These are phyloP conservation scores for Phaonia tiefii DNA, from an alignment of 2,888 invertebrate genomes.

Conservation along the genomic window DNA sequence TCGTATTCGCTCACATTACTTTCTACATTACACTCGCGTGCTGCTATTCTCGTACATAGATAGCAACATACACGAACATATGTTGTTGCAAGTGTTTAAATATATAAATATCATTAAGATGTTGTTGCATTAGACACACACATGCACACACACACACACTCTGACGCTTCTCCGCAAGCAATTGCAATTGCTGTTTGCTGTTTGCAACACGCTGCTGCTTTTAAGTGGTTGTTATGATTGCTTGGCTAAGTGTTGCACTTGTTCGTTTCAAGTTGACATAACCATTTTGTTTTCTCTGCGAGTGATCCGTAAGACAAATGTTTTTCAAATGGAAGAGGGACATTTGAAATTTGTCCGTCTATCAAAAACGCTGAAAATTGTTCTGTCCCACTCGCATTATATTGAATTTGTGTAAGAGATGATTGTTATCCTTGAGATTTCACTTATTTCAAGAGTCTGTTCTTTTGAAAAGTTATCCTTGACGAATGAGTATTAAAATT, in stretches of 20 bases:
- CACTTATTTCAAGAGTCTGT: no score
- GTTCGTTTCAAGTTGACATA: conserved; percentile 33
- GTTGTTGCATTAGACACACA: conserved; percentile 23
- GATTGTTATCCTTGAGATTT: no score
- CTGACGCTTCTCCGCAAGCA: no score
- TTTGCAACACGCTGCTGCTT: background rate
- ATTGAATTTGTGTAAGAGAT: background rate
- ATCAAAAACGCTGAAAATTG: background rate
- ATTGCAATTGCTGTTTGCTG: background rate
- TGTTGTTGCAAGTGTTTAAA: conserved; percentile 32
- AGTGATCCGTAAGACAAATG: conserved; percentile 37
- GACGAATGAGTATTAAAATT: background rate
- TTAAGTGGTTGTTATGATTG: conserved; percentile 37
- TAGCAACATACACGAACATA: background rate
- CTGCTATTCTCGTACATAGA: no score
- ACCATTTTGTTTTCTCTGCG: conserved; percentile 41
- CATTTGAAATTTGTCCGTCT: conserved; percentile 18
- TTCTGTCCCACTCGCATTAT: conserved; percentile 3
- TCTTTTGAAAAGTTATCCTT: background rate
- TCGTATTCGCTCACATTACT: background rate
- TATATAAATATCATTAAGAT: conserved; percentile 38
- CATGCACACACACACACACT: background rate
- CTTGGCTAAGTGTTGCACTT: conserved; percentile 27
- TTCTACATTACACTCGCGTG: background rate
- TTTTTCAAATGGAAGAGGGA: conserved; percentile 8